Percentiles rank a stretch among this genome's conserved stretches.
These are phyloP conservation scores for Ophraella communa DNA, from an alignment of 2,888 invertebrate species.

Conservation along the genomic window DNA sequence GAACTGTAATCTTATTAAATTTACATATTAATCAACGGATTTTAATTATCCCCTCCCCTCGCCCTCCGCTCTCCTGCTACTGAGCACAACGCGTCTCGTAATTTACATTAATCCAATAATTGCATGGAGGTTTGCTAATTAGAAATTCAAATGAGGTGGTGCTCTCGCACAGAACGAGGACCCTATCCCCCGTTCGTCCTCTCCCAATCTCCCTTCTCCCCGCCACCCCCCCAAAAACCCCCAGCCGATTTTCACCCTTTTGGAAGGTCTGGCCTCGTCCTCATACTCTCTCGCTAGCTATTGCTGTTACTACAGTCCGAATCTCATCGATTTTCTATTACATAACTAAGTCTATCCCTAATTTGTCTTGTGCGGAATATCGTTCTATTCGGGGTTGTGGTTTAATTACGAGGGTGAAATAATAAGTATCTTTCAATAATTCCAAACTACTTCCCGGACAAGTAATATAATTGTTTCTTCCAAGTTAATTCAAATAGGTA, in stretches of 20 bases:
- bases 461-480: too few species aligned
- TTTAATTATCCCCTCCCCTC: conserved; percentile 86
- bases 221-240: conserved; percentile 24
- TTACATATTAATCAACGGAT: conserved; percentile 98
- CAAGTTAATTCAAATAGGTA: too few species aligned
- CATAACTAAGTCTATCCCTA: conserved; percentile 49
- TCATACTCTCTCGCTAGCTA: conserved; percentile 42
- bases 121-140: conserved; percentile 91
- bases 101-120: conserved; percentile 90
- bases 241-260: conserved; percentile 35
- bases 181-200: conserved; percentile 48
- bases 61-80: conserved; percentile 58
- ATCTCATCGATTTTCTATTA: conserved; percentile 61
- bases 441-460: too few species aligned
- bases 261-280: conserved; percentile 30
- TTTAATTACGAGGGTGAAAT: conserved; percentile 20
- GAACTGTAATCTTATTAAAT: conserved; percentile 97
- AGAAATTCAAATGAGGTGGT: conserved; percentile 77
- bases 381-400: conserved; percentile 25
- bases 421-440: conserved; percentile 12
- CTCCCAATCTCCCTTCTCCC: too few species aligned
- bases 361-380: conserved; percentile 39
- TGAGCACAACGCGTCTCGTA: conserved; percentile 63
- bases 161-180: conserved; percentile 42
- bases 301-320: conserved; percentile 56